Evolutionary conservation across 2,888 invertebrate species (phyloP).

Genomic region (Leptopilina syphax): DNA sequence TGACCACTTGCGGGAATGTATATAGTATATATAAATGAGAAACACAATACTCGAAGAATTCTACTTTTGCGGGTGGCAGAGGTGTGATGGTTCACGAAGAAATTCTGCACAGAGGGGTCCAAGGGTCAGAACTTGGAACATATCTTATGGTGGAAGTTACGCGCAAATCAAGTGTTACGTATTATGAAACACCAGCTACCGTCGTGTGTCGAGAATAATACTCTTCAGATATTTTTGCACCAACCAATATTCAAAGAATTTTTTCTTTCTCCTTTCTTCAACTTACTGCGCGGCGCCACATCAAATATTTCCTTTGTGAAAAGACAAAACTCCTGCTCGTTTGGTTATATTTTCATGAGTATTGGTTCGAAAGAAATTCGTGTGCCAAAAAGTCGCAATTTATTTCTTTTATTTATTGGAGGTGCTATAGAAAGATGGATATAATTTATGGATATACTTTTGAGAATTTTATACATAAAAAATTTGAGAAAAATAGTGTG

Average conservation of each 20-base stretch:
- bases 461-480: too few relatives aligned
- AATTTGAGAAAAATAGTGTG: too few relatives aligned
- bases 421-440: too few relatives aligned
- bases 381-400: not conserved
- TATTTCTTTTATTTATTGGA: slow-evolving; percentile 29
- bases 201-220: slow-evolving; percentile 35
- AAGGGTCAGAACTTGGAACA: slow-evolving; percentile 28
- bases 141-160: slow-evolving; percentile 33
- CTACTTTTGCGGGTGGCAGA: slow-evolving; percentile 36
- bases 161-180: slow-evolving; percentile 39
- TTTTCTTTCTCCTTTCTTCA: not conserved
- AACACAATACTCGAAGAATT: slow-evolving; percentile 23
- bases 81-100: slow-evolving; percentile 28
- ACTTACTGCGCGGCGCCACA: not conserved
- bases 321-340: not conserved
- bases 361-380: not conserved
- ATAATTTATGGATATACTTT: too few relatives aligned
- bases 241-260: slow-evolving; percentile 16
- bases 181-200: slow-evolving; percentile 26
- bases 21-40: too few relatives aligned
- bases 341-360: not conserved
- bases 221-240: slow-evolving; percentile 20
- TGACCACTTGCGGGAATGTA: slow-evolving; percentile 12
- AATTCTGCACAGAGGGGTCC: slow-evolving; percentile 14
- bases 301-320: slow-evolving; percentile 29